phyloP scores from a whole-genome alignment of 2,797 vertebrate genomes.

The Brotula barbata region DNA sequence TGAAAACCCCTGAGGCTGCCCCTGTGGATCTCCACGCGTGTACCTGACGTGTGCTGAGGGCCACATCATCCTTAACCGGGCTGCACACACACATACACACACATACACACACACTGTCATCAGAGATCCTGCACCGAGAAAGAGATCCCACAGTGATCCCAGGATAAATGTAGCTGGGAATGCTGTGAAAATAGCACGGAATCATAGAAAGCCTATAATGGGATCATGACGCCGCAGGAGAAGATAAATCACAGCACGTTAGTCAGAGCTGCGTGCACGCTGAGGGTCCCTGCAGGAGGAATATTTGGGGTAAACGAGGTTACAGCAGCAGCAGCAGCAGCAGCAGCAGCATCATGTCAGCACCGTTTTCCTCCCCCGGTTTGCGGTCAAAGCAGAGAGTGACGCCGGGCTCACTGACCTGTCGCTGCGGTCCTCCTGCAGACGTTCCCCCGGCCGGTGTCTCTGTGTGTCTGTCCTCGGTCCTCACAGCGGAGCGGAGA shows the following conservation, averaged over 20 bases:
- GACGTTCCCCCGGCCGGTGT: slow-evolving; percentile 36
- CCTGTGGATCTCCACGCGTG: too few species aligned
- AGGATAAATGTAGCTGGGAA: background rate
- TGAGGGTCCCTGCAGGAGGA: slow-evolving; percentile 23
- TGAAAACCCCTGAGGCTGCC: too few species aligned
- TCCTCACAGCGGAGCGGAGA: slow-evolving; percentile 31
- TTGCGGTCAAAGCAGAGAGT: slow-evolving; percentile 20
- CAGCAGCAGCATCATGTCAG: slow-evolving; percentile 55
- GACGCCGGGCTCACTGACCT: slow-evolving; percentile 33
- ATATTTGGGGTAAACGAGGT: slow-evolving; percentile 8
- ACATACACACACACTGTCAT: slow-evolving; percentile 25
- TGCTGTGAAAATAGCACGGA: background rate
- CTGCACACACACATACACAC: background rate
- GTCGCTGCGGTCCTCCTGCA: slow-evolving; percentile 59
- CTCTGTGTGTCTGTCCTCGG: slow-evolving; percentile 43
- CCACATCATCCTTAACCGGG: slow-evolving; percentile 60
- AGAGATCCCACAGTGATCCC: background rate
- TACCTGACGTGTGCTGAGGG: slow-evolving; percentile 56
- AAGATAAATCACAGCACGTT: background rate
- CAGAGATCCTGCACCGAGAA: slow-evolving; percentile 7
- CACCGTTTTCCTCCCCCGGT: slow-evolving; percentile 12
- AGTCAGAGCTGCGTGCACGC: background rate
- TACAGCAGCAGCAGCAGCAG: background rate
- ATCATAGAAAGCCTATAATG: background rate
- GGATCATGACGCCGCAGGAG: background rate